Conservation (phyloP, 92 coral and sea anemone genomes). For the Actinernus sp. region DNA sequence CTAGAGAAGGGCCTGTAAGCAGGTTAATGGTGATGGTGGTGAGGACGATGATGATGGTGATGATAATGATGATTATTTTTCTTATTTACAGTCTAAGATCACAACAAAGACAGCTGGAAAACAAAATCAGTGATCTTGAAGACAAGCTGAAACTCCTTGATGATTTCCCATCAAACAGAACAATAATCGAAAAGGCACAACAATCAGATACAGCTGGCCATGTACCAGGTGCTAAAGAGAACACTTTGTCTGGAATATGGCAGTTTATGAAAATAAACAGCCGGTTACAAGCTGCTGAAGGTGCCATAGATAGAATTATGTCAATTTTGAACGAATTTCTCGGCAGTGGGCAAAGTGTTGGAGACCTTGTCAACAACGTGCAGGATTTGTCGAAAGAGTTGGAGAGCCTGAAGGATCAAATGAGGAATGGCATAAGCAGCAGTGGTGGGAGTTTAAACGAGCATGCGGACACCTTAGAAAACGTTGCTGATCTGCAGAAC, state of each 20-base stretch:
- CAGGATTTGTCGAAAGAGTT: slow-evolving; percentile 70
- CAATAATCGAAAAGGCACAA: slow-evolving; percentile 67
- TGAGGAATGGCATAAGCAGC: slow-evolving; percentile 15
- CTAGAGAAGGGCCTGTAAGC: too few species aligned
- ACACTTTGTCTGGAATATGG: slow-evolving; percentile 85
- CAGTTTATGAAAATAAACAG: slow-evolving; percentile 91
- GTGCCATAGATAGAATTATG: slow-evolving; percentile 91
- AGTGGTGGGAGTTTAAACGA: background rate
- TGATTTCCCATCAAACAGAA: slow-evolving; percentile 68
- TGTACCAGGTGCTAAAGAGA: slow-evolving; percentile 35
- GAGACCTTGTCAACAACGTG: slow-evolving; percentile 51
- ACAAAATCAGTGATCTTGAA: slow-evolving; percentile 77
- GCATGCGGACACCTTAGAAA: background rate
- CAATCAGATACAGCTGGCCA: slow-evolving; percentile 29
- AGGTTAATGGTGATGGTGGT: too few species aligned
- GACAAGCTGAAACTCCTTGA: slow-evolving; percentile 77
- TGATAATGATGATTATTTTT: background rate
- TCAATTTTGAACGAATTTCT: slow-evolving; percentile 81
- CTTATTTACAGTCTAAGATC: slow-evolving; percentile 41
- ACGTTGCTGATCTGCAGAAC: slow-evolving; percentile 1
- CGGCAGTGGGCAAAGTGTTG: slow-evolving; percentile 48
- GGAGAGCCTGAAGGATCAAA: slow-evolving; percentile 61
- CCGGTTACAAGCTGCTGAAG: slow-evolving; percentile 93
- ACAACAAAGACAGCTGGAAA: slow-evolving; percentile 65
- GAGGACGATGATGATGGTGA: background rate